Percentiles rank a stretch among this genome's conserved stretches.
Conservation (phyloP, 2,797 vertebrate species). For the Pelobates cultripes region DNA sequence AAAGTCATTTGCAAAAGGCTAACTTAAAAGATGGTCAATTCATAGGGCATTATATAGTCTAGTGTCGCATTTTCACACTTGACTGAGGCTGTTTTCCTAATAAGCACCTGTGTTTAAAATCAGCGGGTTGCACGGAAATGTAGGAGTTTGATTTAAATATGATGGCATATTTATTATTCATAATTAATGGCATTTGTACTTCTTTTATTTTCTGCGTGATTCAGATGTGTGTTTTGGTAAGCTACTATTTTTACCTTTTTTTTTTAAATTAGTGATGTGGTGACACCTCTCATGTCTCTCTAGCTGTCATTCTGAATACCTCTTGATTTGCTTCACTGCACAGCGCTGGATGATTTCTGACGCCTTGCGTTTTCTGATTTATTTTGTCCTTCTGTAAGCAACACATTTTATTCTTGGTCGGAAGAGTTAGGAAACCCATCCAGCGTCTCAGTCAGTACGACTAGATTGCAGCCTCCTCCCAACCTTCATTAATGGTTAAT, state of each 20-base stretch:
- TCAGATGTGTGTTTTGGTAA: neutral
- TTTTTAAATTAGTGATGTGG: slow-evolving; percentile 1
- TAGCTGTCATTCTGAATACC: neutral
- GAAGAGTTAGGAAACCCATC: neutral
- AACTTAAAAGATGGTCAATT: neutral
- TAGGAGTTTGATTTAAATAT: slow-evolving; percentile 3
- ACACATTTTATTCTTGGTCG: neutral
- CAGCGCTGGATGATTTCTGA: neutral
- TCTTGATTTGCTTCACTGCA: neutral
- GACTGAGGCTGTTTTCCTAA: neutral
- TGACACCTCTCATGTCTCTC: slow-evolving; percentile 7
- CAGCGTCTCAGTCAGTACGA: too few relatives aligned
- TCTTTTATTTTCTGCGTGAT: neutral
- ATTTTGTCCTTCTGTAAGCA: neutral
- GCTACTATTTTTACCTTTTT: neutral
- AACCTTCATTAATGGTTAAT: too few relatives aligned
- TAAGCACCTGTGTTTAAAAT: neutral
- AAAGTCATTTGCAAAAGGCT: neutral
- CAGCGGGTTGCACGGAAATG: neutral
- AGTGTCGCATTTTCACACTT: neutral
- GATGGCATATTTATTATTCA: slow-evolving; percentile 14
- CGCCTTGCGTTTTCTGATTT: slow-evolving; percentile 8
- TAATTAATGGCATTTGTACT: neutral
- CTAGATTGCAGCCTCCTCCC: too few relatives aligned
- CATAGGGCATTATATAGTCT: neutral